Percentiles rank a stretch among this genome's conserved stretches.
Conservation (phyloP, 2,113 vertebrate genomes). For the Todiramphus saurophagus region DNA sequence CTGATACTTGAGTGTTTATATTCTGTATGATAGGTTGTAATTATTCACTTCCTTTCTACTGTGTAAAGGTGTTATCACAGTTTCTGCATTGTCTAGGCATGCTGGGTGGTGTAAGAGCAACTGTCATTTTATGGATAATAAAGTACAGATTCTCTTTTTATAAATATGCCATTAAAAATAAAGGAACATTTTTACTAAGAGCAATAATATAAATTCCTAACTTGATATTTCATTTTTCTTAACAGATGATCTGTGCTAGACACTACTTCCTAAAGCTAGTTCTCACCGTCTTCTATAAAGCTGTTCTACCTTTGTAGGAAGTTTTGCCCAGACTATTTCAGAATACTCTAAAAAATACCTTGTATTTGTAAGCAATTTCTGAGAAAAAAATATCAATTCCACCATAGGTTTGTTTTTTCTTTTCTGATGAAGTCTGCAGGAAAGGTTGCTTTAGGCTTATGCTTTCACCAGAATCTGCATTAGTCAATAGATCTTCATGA, state of each 20-base stretch:
- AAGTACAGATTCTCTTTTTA: not conserved
- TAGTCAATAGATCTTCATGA: not conserved
- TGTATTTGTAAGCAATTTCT: not conserved
- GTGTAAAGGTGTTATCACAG: not conserved
- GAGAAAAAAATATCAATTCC: not conserved
- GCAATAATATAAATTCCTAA: not conserved
- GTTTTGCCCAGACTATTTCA: not conserved
- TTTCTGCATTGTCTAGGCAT: not conserved
- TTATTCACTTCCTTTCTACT: conserved; percentile 5
- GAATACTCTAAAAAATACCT: not conserved
- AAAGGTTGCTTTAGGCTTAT: not conserved
- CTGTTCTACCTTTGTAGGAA: not conserved
- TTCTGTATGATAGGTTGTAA: not conserved
- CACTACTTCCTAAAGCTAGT: not conserved
- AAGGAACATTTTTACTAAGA: not conserved
- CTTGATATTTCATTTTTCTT: not conserved
- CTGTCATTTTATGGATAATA: not conserved
- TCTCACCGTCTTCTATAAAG: not conserved
- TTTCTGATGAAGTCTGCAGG: not conserved
- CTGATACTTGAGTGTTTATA: not conserved
- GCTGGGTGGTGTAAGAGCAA: not conserved
- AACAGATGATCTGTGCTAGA: not conserved
- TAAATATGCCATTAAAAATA: not conserved
- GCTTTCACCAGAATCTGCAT: not conserved
- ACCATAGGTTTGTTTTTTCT: not conserved